Evolutionary conservation across 2,113 vertebrate species (phyloP), one percentile per base, ranked within the genome.

Genomic region (Syngnathus floridae): DNA sequence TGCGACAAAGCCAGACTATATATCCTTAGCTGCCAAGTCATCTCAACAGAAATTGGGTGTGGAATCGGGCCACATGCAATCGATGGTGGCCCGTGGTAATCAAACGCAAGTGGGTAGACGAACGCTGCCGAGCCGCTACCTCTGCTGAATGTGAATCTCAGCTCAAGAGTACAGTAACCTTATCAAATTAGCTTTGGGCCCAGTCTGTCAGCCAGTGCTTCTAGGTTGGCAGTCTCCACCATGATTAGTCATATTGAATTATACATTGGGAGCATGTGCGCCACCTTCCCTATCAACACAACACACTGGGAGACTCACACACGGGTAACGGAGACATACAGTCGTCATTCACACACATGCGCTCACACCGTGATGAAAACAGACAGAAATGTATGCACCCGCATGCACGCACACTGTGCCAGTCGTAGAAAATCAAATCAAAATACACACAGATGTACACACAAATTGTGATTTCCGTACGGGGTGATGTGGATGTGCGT

Each of bases 201-300:
- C 82, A 87, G 87, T 84, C 84, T 91, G 88, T 90, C 87, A 90
- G 86, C 69, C 75, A 66, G 78, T 74, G 79, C 79, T 85, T 81
- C 85, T 77, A 73, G 84, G 76, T 82, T 90, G 90, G 88, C 91
- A 91, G 82, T 75, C 81, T 82, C 84, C 84, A 77, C 82, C 84
- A 77, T 88, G 88, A 91, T 90, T 90, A 90, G 89, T 90, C 88
- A 92, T 90, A 89, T 89, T 89, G 88, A 90, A 90, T 92, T 89
- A 92, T 89, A 88, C 81, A 90, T 88, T 86, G 83, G 81, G 83
- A 86, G 79, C 82, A 88, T 89, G 83, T 77, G 78, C 71, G 72
- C 77, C 82, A 86, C 74, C 78, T 84, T 86, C 84, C 64, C 80
- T 75, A 74, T 84, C 74, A 76, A 82, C 82, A 85, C 83, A 86